A percentile compares a stretch with the other conserved stretches of the same genome.
phyloP scores from a whole-genome alignment of 1,140 invertebrate species.

The Drosophila burlai region DNA sequence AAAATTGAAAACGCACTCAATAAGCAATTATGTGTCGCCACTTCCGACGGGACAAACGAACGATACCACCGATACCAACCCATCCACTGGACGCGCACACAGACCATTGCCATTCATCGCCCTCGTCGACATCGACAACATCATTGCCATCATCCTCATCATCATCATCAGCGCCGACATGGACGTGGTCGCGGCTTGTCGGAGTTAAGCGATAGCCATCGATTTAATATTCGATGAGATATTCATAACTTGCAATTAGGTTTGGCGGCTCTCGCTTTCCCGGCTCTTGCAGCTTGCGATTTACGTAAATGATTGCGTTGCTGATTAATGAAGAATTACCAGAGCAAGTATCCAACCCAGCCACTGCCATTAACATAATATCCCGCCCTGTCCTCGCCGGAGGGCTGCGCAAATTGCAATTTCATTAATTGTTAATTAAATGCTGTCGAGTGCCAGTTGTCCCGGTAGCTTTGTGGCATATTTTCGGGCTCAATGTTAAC shows the following conservation, averaged over 20 bases:
- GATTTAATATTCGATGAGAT: slow-evolving; percentile 73
- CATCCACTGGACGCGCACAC: slow-evolving; percentile 8
- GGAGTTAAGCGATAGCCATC: slow-evolving; percentile 41
- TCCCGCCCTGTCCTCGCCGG: slow-evolving; percentile 30
- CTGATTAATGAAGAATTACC: slow-evolving; percentile 72
- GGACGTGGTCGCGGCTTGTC: slow-evolving; percentile 23
- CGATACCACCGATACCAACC: slow-evolving; percentile 1
- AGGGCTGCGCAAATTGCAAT: slow-evolving; percentile 48
- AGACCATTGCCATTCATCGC: slow-evolving; percentile 19
- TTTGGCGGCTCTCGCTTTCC: slow-evolving; percentile 23
- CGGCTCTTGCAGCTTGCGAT: slow-evolving; percentile 17
- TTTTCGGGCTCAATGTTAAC: slow-evolving; percentile 47
- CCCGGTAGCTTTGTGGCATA: slow-evolving; percentile 31
- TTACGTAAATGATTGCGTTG: slow-evolving; percentile 40
- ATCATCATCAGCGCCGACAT: slow-evolving; percentile 18
- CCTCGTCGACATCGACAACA: slow-evolving; percentile 5
- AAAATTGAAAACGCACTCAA: slow-evolving; percentile 64
- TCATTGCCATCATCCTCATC: slow-evolving; percentile 15
- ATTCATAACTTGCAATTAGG: slow-evolving; percentile 77
- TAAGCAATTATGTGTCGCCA: slow-evolving; percentile 61
- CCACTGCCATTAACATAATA: slow-evolving; percentile 59
- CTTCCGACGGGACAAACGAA: slow-evolving; percentile 43
- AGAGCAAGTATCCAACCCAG: slow-evolving; percentile 34
- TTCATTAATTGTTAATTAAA: slow-evolving; percentile 72
- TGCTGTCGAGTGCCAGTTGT: slow-evolving; percentile 38